Percentiles rank a stretch among this genome's conserved stretches.
phyloP scores from a whole-genome alignment of 1,140 invertebrate genomes.

The Diplogasteroides magnus region DNA sequence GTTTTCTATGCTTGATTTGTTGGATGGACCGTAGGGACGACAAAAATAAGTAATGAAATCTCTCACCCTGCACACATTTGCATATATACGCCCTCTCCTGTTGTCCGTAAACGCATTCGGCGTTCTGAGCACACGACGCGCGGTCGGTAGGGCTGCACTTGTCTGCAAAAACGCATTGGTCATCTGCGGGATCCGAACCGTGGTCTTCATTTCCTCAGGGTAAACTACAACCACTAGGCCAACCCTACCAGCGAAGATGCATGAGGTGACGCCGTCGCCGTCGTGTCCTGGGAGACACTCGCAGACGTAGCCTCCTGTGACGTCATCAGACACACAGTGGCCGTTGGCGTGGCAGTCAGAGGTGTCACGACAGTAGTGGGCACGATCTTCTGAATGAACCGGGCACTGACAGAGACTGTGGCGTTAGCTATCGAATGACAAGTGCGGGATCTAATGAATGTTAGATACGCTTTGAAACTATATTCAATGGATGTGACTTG shows the following conservation, averaged over 20 bases:
- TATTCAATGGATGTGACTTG: background rate
- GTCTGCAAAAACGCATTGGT: constrained; percentile 23
- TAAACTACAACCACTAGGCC: too few relatives aligned
- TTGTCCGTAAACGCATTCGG: constrained; percentile 35
- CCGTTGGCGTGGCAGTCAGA: constrained; percentile 34
- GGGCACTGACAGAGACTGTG: too few relatives aligned
- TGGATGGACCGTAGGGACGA: too few relatives aligned
- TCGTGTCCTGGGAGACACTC: constrained; percentile 70
- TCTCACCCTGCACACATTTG: constrained; percentile 51
- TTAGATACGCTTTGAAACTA: too few relatives aligned
- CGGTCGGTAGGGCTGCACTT: constrained; percentile 32
- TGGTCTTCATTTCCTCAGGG: too few relatives aligned
- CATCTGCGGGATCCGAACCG: too few relatives aligned
- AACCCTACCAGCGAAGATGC: constrained; percentile 13
- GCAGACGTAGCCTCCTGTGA: constrained; percentile 64
- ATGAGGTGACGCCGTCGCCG: constrained; percentile 66
- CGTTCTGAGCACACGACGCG: constrained; percentile 30
- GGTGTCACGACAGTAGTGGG: constrained; percentile 21
- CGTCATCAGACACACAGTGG: constrained; percentile 59
- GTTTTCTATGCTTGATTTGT: too few relatives aligned
- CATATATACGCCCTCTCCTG: constrained; percentile 48
- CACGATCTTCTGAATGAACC: constrained; percentile 8
- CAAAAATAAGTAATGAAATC: too few relatives aligned
- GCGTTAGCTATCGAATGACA: too few relatives aligned
- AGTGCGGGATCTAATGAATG: too few relatives aligned